Percentiles rank a stretch among this genome's conserved stretches.
Evolutionary conservation across 2,888 invertebrate genomes (phyloP).

Genomic region (Rhorus exstirpatorius): DNA sequence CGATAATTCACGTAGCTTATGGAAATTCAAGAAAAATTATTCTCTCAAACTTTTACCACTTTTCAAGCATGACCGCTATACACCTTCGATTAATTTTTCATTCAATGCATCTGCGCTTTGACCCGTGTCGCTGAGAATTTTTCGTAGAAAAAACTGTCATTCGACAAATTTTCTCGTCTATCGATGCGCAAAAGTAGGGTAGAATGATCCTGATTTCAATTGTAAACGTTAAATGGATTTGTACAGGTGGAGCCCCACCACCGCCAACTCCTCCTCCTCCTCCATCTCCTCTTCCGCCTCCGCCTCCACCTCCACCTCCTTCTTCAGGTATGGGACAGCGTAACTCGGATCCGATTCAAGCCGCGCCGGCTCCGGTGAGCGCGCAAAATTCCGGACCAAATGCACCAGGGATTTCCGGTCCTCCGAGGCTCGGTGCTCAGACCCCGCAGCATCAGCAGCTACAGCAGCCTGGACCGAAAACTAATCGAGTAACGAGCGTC

Average conservation of each 20-base stretch:
- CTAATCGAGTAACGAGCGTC: conserved; percentile 95
- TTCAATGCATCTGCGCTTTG: conserved; percentile 1
- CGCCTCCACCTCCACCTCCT: conserved; percentile 62
- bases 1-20: too few species aligned
- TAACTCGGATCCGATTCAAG: conserved; percentile 81
- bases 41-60: too few species aligned
- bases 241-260: conserved; percentile 83
- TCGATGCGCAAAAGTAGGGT: conserved; percentile 78
- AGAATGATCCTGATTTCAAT: conserved; percentile 77
- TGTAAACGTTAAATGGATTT: conserved; percentile 75
- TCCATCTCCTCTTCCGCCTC: conserved; percentile 75
- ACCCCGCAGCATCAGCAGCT: conserved; percentile 83
- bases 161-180: conserved; percentile 9
- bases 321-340: conserved; percentile 82
- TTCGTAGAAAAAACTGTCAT: conserved; percentile 17
- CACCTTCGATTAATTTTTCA: background rate
- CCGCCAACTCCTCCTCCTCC: conserved; percentile 78
- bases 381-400: conserved; percentile 80
- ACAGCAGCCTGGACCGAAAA: conserved; percentile 88
- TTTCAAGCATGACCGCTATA: background rate
- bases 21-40: too few species aligned
- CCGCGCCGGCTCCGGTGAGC: conserved; percentile 77
- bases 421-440: conserved; percentile 78
- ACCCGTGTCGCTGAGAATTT: conserved; percentile 40
- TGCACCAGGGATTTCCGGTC: conserved; percentile 77